Evolutionary conservation across 2,113 vertebrate species (phyloP).

Genomic region (Notechis scutatus): DNA sequence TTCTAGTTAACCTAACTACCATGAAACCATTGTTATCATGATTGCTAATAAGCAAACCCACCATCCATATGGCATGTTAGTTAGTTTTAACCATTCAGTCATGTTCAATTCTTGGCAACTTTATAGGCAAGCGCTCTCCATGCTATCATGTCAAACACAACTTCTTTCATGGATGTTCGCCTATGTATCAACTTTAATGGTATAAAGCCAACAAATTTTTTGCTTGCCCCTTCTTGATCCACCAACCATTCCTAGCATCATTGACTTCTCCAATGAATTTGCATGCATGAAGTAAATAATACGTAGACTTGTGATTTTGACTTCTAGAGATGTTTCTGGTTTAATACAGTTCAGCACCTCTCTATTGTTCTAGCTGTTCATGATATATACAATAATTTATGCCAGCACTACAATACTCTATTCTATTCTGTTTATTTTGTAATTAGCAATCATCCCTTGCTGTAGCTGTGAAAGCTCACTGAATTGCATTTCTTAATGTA

Average conservation of each 20-base stretch:
- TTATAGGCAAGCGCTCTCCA: not conserved
- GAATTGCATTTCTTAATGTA: slow-evolving; percentile 46
- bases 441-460: slow-evolving; percentile 47
- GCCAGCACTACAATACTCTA: too few relatives aligned
- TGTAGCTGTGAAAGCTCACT: slow-evolving; percentile 48
- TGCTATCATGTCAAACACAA: not conserved
- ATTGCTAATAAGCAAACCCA: slow-evolving; percentile 40
- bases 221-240: not conserved
- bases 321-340: too few relatives aligned
- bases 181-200: not conserved
- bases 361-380: too few relatives aligned
- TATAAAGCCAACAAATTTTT: not conserved
- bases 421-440: not conserved
- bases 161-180: not conserved
- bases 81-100: not conserved
- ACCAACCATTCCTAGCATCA: too few relatives aligned
- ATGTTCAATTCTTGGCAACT: not conserved
- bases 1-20: slow-evolving; percentile 46
- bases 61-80: slow-evolving; percentile 44
- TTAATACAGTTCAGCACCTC: too few relatives aligned
- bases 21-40: too few relatives aligned
- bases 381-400: too few relatives aligned
- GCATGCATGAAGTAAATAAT: too few relatives aligned
- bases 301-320: too few relatives aligned
- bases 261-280: too few relatives aligned